A percentile compares a stretch with the other conserved stretches of the same genome.
phyloP scores from a whole-genome alignment of 2,113 vertebrate genomes.

The Shinisaurus crocodilurus region DNA sequence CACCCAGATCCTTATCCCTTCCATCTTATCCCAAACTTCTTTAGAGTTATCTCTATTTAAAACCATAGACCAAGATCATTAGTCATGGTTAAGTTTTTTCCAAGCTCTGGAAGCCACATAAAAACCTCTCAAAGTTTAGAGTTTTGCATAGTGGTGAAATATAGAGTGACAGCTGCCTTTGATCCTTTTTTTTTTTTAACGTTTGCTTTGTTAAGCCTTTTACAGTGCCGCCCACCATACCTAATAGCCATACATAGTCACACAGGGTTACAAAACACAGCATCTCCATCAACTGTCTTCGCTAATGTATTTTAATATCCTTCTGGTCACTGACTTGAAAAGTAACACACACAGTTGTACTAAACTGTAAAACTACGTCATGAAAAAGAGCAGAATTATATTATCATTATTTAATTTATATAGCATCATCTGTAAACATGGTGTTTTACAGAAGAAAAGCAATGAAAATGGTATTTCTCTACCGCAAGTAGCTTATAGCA shows the following conservation, averaged over 20 bases:
- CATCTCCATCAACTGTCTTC: conserved; percentile 19
- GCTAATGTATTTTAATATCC: not conserved
- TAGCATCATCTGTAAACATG: not conserved
- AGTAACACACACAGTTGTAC: not conserved
- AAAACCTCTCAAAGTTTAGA: conserved; percentile 57
- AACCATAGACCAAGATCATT: conserved; percentile 64
- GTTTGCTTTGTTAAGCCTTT: conserved; percentile 66
- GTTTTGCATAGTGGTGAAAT: conserved; percentile 62
- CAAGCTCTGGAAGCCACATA: conserved; percentile 63
- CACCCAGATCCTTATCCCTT: not conserved
- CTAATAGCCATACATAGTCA: conserved; percentile 55
- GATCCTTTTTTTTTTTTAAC: conserved; percentile 71
- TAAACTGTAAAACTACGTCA: not conserved
- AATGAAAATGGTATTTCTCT: not conserved
- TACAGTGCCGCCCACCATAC: conserved; percentile 59
- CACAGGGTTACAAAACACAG: conserved; percentile 63
- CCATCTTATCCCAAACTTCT: conserved; percentile 57
- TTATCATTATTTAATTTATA: not conserved
- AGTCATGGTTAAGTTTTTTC: conserved; percentile 65
- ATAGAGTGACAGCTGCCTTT: conserved; percentile 71
- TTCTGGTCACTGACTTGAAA: not conserved
- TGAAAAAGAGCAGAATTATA: not conserved
- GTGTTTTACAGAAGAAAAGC: not conserved
- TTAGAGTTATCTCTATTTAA: conserved; percentile 58
- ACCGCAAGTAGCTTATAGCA: not conserved